Evolutionary conservation across 1,140 invertebrate species (phyloP), one percentile per base, ranked within the genome.

Genomic region (Bombus polaris): DNA sequence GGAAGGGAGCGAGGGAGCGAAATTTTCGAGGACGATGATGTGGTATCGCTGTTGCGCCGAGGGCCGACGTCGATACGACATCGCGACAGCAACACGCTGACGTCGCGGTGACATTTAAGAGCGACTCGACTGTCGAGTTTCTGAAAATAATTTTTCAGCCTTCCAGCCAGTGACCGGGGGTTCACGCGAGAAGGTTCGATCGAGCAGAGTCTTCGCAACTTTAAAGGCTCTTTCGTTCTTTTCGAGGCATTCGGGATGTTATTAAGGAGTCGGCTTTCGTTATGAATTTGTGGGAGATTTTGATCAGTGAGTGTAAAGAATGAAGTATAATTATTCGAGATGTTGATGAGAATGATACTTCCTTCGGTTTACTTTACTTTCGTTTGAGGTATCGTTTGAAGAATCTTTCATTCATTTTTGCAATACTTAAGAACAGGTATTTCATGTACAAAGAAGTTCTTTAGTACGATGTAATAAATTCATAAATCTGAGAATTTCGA

Each of bases 41-140:
- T 32, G 18, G 25, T 73, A 39, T 75, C 10, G 42, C 8, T 53
- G 47, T 18, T 53, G 12, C 28, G 47, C 12, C 39, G 53, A 77
- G 75, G 57, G 37, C 13, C 3, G 28, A n/a, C 53, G 25, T 32
- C 18, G 73, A 75, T 53, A 5, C n/a, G 10, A 35, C 73, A 53
- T 53, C 44, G 44, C n/a, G 22, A 22, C 44, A 44, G 2, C n/a
- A 32, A 13, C 8, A n/a, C 12, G 42, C 15, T 47, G 47, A 35
- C 73, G n/a, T 53, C 44, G 73, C 32, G 47, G 32, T 75, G 73
- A 75, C 73, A 75, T 75, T 75, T 77, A 77, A 57, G 47, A 76
- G 53, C 32, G 53, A 57, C 5, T 62, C 74, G 74, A 59, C 37
- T 37, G 53, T 39, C 37, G 53, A 32, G 25, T 62, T 62, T 37